Evolutionary conservation across 2,888 invertebrate species (phyloP), one percentile per base, ranked within the genome.

Genomic region (Lysandra bellargus): DNA sequence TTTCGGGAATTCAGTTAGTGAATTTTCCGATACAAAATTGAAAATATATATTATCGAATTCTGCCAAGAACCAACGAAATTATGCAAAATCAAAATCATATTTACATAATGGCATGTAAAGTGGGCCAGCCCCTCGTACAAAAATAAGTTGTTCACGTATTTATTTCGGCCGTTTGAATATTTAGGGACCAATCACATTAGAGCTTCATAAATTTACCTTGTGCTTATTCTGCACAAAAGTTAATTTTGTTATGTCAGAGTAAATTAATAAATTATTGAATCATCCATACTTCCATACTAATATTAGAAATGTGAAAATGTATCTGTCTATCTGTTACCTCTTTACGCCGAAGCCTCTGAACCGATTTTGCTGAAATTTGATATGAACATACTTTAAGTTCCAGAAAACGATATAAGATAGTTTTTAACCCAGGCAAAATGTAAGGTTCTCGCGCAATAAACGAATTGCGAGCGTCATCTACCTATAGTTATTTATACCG

Each of bases 71-170:
- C 14, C 33, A 33, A 69, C 69, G 69, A 37, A 69, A 69, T 69
- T 37, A 17, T 69, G 69, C 69, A 69, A 69, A 69, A 64, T 64
- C 30, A 64, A 64, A 64, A 69, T 69, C 69, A 69, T 69, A 69
- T 69, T 69, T 69, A 69, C 17, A 69, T 69, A 69, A 69, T 33
- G 12, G 33, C 17, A 69, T 69, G 14, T 69, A 69, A 69, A 69
- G 69, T 69, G 69, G 69, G 69, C 3, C 69, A 69, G 33, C 37
- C 69, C 33, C 33, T 69, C 33, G 69, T 33, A 69, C 14, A 69
- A 37, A 1, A 69, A 69, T 33, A 33, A 14, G 69, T 69, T 69
- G 69, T 33, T 69, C 14, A 12, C 5, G 33, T 69, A 69, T 69
- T 69, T 33, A 69, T 69, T 33, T 69, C 64, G 64, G 6, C 30